phyloP scores from a whole-genome alignment of 2,113 vertebrate species.

The Lasiurus cinereus region DNA sequence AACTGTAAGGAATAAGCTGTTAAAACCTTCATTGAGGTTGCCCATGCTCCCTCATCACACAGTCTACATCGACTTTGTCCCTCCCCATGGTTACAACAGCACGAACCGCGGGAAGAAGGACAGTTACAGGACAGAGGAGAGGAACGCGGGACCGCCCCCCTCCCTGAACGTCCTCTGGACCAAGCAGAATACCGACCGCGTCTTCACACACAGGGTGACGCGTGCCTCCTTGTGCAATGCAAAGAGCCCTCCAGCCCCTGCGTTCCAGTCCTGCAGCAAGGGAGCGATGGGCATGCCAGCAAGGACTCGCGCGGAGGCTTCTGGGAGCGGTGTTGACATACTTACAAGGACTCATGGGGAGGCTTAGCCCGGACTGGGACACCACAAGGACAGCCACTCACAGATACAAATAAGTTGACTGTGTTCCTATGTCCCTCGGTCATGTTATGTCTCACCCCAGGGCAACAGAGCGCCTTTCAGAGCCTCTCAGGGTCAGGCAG shows the following conservation, averaged over 20 bases:
- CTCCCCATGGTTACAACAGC: neutral
- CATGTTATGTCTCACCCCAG: neutral
- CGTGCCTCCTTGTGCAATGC: neutral
- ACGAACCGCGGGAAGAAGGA: neutral
- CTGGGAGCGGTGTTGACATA: neutral
- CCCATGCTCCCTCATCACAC: neutral
- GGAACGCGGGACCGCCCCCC: rapidly evolving
- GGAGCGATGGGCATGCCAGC: neutral
- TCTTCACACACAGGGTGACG: neutral
- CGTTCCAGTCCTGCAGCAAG: neutral
- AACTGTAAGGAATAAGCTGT: neutral
- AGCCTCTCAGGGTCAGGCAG: neutral
- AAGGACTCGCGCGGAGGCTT: neutral
- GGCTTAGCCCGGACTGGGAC: neutral
- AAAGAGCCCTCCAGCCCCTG: neutral
- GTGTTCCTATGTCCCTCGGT: neutral
- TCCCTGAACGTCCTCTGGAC: neutral
- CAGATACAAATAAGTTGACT: neutral
- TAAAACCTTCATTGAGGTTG: neutral
- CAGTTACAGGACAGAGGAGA: neutral
- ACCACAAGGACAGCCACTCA: neutral
- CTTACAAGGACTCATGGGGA: neutral
- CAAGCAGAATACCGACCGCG: rapidly evolving
- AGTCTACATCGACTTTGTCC: neutral
- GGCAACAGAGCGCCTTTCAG: neutral